These are phyloP conservation scores for Neopipo cinnamomea DNA, from an alignment of 2,113 vertebrate genomes.

Conservation along the genomic window DNA sequence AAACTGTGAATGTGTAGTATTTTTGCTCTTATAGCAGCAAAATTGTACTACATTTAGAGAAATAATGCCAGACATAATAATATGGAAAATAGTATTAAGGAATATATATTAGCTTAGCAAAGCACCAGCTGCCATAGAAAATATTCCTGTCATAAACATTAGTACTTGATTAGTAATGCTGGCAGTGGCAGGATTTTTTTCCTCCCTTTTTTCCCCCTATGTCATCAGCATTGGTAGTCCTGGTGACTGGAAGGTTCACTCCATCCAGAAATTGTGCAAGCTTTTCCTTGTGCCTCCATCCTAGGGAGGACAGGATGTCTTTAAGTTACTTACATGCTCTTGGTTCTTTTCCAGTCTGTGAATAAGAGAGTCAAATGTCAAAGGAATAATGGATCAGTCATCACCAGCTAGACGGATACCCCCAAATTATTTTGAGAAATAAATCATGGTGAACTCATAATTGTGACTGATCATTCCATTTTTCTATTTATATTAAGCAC, in stretches of 20 bases:
- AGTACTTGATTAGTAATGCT: neutral
- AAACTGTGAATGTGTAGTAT: neutral
- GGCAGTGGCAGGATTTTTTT: neutral
- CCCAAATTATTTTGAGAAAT: neutral
- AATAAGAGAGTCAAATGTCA: neutral
- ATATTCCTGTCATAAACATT: neutral
- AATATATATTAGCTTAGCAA: neutral
- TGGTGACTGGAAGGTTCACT: neutral
- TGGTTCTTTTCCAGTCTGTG: neutral
- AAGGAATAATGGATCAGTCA: neutral
- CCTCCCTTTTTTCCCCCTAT: neutral
- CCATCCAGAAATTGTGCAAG: neutral
- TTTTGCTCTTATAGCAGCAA: neutral
- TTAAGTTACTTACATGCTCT: neutral
- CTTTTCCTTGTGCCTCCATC: neutral
- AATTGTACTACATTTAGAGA: neutral
- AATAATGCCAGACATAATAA: neutral
- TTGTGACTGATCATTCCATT: neutral
- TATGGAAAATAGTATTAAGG: neutral
- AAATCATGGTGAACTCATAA: neutral
- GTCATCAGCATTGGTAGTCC: neutral
- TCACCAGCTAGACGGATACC: neutral
- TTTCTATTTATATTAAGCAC: neutral
- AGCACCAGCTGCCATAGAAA: neutral
- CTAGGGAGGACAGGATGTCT: fast-evolving